A percentile compares a stretch with the other conserved stretches of the same genome.
Evolutionary conservation across 2,113 vertebrate genomes (phyloP).

Genomic region (Sylvia atricapilla): DNA sequence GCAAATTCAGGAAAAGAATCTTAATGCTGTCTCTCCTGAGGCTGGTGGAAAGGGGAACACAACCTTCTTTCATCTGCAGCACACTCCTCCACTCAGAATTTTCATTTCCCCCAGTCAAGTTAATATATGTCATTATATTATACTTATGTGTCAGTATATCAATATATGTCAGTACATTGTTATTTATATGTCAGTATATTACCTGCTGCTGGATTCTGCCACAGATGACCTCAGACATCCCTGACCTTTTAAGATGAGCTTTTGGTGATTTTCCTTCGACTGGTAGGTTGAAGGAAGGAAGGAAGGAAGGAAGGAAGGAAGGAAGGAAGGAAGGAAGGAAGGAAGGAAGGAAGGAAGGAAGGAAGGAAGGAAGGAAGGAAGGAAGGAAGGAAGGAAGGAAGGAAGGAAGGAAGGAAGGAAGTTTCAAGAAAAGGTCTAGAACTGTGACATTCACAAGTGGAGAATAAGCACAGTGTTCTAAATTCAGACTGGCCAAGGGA

Average conservation of each 20-base stretch:
- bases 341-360: too few relatives aligned
- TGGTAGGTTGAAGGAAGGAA: neutral
- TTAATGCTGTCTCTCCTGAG: neutral
- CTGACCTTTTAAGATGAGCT: neutral
- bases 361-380: too few relatives aligned
- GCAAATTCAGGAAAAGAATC: neutral
- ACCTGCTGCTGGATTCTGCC: neutral
- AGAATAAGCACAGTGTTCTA: neutral
- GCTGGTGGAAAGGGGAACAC: neutral
- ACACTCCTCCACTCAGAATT: neutral
- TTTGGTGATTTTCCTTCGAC: neutral
- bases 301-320: neutral
- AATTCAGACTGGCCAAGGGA: neutral
- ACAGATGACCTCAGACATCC: neutral
- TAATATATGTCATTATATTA: neutral
- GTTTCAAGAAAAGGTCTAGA: neutral
- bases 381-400: neutral
- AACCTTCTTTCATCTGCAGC: neutral
- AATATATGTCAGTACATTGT: too few relatives aligned
- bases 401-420: neutral
- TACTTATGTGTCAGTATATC: too few relatives aligned
- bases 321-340: too few relatives aligned
- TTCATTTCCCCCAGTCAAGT: neutral
- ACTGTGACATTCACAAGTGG: neutral
- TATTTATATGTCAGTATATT: neutral